Percentiles rank a stretch among this genome's conserved stretches.
Conservation (phyloP, 92 coral and sea anemone species). For the Porites divaricata region DNA sequence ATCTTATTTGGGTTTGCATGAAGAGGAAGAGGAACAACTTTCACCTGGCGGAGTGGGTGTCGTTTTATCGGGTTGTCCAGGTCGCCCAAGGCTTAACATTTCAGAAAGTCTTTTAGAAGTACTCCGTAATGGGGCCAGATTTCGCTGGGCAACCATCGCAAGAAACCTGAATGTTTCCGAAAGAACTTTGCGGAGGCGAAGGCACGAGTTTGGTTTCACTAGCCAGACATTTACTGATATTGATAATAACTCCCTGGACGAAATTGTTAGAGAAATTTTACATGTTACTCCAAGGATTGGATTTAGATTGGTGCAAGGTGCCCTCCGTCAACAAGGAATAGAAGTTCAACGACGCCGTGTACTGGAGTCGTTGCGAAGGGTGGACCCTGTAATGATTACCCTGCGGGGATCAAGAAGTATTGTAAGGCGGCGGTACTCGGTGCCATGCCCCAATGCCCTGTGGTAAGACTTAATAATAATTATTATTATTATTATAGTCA, state of each 20-base stretch:
- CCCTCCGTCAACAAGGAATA: conserved; percentile 20
- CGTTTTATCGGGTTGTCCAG: too few relatives aligned
- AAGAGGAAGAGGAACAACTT: too few relatives aligned
- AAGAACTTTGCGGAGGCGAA: neutral
- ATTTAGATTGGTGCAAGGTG: conserved; percentile 29
- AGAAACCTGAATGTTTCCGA: neutral
- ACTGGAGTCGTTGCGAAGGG: conserved; percentile 29
- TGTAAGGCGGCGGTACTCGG: conserved; percentile 38
- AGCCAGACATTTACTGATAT: too few relatives aligned
- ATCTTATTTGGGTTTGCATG: too few relatives aligned
- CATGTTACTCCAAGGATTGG: conserved; percentile 28
- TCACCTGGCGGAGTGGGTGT: too few relatives aligned
- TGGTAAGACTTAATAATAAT: conserved; percentile 18
- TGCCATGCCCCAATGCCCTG: conserved; percentile 41
- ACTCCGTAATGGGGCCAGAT: neutral
- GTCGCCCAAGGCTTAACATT: neutral
- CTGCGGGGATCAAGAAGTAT: conserved; percentile 39
- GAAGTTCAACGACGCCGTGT: conserved; percentile 24
- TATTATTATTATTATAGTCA: neutral
- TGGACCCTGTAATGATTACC: conserved; percentile 43
- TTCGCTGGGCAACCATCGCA: neutral
- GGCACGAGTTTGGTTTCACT: too few relatives aligned
- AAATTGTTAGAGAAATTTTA: neutral
- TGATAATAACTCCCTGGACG: too few relatives aligned
- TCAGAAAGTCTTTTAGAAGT: neutral